Evolutionary conservation across 2,113 vertebrate genomes (phyloP).

Genomic region (Ifrita kowaldi): DNA sequence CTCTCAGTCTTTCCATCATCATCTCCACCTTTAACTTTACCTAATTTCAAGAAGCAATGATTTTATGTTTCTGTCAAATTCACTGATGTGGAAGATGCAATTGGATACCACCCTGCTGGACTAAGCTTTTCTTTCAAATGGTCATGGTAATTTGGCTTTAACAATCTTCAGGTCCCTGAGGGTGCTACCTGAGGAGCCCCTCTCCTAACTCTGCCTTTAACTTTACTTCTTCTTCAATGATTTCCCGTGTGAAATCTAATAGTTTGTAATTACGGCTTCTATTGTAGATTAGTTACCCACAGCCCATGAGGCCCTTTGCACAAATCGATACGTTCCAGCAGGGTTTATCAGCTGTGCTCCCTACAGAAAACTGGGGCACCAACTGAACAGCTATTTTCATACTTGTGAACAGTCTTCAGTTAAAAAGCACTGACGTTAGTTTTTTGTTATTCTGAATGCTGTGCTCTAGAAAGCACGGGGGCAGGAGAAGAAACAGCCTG

Average conservation of each 20-base stretch:
- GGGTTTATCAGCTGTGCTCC: not conserved
- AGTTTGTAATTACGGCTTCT: not conserved
- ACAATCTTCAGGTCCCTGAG: not conserved
- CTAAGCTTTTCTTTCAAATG: not conserved
- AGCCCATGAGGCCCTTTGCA: not conserved
- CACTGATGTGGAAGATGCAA: not conserved
- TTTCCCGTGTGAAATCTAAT: not conserved
- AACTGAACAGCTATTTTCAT: not conserved
- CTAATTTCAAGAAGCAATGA: not conserved
- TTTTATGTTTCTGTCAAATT: not conserved
- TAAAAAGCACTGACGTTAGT: not conserved
- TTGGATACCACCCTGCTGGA: not conserved
- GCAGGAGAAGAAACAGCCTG: not conserved
- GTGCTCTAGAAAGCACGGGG: not conserved
- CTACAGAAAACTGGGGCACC: not conserved
- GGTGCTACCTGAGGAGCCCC: not conserved
- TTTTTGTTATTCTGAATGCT: not conserved
- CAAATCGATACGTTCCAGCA: fast-evolving
- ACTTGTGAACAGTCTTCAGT: not conserved
- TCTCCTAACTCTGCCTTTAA: not conserved
- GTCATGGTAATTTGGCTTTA: not conserved
- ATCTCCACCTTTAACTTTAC: not conserved
- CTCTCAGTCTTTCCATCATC: not conserved
- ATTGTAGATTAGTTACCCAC: not conserved
- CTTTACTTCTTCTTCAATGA: not conserved